A percentile compares a stretch with the other conserved stretches of the same genome.
Evolutionary conservation across 2,797 vertebrate species (phyloP).

Genomic region (Ctenopoma multispine): DNA sequence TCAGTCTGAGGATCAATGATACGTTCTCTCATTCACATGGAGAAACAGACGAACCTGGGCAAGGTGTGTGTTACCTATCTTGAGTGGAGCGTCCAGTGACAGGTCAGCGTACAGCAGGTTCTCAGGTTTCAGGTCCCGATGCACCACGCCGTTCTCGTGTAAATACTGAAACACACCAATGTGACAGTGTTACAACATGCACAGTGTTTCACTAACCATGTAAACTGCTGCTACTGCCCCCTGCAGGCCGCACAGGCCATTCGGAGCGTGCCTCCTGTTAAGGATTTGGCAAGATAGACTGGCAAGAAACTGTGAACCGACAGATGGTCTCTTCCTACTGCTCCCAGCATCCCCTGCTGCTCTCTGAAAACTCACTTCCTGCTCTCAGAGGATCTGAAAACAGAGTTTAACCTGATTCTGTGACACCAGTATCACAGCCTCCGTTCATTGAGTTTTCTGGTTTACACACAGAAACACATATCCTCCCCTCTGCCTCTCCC

Average conservation of each 20-base stretch:
- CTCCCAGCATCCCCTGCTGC: constrained; percentile 49
- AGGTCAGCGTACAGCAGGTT: constrained; percentile 88
- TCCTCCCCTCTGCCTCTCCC: too few relatives aligned
- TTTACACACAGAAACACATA: too few relatives aligned
- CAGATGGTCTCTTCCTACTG: constrained; percentile 53
- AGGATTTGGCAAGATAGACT: constrained; percentile 35
- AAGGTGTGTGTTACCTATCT: constrained; percentile 86
- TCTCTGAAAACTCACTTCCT: constrained; percentile 23
- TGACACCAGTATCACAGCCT: too few relatives aligned
- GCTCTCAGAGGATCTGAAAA: neutral
- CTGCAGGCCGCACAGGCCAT: neutral
- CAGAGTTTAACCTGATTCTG: too few relatives aligned
- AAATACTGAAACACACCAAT: constrained; percentile 81
- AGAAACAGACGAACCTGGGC: too few relatives aligned
- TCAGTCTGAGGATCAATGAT: too few relatives aligned
- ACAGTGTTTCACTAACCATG: neutral
- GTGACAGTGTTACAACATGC: neutral
- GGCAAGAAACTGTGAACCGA: constrained; percentile 21
- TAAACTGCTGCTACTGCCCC: neutral
- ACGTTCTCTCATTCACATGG: too few relatives aligned
- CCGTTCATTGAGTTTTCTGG: too few relatives aligned
- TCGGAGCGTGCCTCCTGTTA: too few relatives aligned
- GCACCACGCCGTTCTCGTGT: constrained; percentile 88
- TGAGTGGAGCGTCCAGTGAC: constrained; percentile 86
- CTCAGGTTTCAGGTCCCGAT: constrained; percentile 89